Conservation (phyloP, 1,140 invertebrate species). For the Saccostrea glomerata region DNA sequence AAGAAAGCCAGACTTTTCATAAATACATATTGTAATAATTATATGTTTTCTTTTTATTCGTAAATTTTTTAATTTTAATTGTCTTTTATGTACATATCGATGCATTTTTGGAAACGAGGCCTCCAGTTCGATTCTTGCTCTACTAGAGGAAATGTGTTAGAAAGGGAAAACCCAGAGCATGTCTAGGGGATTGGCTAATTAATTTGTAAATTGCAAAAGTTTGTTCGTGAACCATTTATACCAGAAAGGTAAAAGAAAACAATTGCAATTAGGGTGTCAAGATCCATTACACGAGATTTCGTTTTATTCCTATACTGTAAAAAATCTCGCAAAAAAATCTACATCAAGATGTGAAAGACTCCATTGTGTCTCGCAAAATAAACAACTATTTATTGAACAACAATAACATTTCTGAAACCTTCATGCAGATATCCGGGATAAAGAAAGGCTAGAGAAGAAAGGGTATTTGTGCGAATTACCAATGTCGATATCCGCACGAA, state of each 20-base stretch:
- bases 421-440: conserved; percentile 1
- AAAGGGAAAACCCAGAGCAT: neutral
- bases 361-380: conserved; percentile 9
- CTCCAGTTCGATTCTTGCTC: too few relatives aligned
- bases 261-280: conserved; percentile 8
- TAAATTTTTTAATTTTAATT: too few relatives aligned
- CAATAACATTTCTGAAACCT: neutral
- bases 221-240: neutral
- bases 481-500: neutral
- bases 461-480: neutral
- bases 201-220: neutral
- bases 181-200: neutral
- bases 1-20: too few relatives aligned
- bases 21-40: too few relatives aligned
- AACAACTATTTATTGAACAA: neutral
- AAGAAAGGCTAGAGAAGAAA: neutral
- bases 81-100: too few relatives aligned
- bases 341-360: neutral
- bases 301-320: neutral
- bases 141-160: too few relatives aligned
- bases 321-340: conserved; percentile 10
- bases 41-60: too few relatives aligned
- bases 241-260: neutral
- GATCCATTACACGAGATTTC: neutral
- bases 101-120: too few relatives aligned